Percentiles rank a stretch among this genome's conserved stretches.
phyloP scores from a whole-genome alignment of 2,888 invertebrate genomes.

The Tridacna crocea region DNA sequence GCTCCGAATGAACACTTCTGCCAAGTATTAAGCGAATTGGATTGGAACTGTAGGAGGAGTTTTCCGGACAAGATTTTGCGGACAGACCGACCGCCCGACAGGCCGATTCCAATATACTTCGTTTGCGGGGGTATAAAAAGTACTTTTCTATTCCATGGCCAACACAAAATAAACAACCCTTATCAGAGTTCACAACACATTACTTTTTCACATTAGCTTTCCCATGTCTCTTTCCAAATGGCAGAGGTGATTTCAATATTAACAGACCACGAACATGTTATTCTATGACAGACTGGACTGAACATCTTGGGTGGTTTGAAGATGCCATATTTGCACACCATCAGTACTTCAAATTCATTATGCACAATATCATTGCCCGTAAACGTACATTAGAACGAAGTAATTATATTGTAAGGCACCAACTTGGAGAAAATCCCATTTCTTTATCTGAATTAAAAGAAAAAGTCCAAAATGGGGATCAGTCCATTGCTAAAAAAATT shows the following conservation, averaged over 20 bases:
- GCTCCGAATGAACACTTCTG: no score
- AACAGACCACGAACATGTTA: slow-evolving; percentile 42
- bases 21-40: no score
- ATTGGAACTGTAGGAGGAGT: no score
- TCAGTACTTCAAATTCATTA: slow-evolving; percentile 44
- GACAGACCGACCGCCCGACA: no score
- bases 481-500: slow-evolving; percentile 7
- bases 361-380: slow-evolving; percentile 60
- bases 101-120: no score
- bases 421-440: slow-evolving; percentile 59
- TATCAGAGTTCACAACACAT: slow-evolving; percentile 63
- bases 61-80: no score
- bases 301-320: slow-evolving; percentile 57
- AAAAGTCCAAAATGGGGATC: slow-evolving; percentile 48
- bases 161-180: slow-evolving; percentile 48
- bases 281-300: slow-evolving; percentile 58
- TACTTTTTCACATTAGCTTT: slow-evolving; percentile 63
- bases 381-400: slow-evolving; percentile 58
- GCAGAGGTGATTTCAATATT: slow-evolving; percentile 60
- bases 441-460: slow-evolving; percentile 52
- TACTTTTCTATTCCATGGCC: slow-evolving; percentile 64
- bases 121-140: no score
- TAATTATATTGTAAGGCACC: slow-evolving; percentile 58
- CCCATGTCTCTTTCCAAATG: slow-evolving; percentile 62
- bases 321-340: slow-evolving; percentile 57